A percentile compares a stretch with the other conserved stretches of the same genome.
Evolutionary conservation across 2,888 invertebrate genomes (phyloP).

Genomic region (Ommatoiulus sabulosus): DNA sequence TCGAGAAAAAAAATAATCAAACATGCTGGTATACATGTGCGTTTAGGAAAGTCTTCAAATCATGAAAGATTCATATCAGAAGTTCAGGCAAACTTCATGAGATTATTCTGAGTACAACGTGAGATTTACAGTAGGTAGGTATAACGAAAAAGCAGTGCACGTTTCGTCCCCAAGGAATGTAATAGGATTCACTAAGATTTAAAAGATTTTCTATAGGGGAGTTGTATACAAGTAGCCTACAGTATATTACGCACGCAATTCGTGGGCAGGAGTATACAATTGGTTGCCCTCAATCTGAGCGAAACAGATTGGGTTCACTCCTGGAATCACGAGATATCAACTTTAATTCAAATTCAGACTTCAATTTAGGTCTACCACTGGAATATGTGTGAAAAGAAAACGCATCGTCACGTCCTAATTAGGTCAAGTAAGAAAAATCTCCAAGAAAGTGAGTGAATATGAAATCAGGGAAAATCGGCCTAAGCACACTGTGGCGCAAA

Average conservation of each 20-base stretch:
- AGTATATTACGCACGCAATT: no score
- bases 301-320: not conserved
- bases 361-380: not conserved
- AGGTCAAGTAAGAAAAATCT: slow-evolving; percentile 5
- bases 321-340: not conserved
- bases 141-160: no score
- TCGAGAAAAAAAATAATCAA: no score
- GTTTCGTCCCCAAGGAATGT: no score
- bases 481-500: not conserved
- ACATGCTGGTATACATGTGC: no score
- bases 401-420: not conserved
- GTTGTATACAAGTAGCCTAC: no score
- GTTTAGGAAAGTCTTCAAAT: no score
- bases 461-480: not conserved
- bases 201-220: no score
- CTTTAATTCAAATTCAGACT: not conserved
- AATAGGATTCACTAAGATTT: no score
- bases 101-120: not conserved
- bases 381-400: not conserved
- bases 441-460: not conserved
- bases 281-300: not conserved
- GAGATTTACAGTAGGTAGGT: no score
- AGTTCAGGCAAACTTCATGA: not conserved
- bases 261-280: not conserved
- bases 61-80: not conserved